Evolutionary conservation across 2,888 invertebrate species (phyloP).

Genomic region (Apocheima hispidaria): DNA sequence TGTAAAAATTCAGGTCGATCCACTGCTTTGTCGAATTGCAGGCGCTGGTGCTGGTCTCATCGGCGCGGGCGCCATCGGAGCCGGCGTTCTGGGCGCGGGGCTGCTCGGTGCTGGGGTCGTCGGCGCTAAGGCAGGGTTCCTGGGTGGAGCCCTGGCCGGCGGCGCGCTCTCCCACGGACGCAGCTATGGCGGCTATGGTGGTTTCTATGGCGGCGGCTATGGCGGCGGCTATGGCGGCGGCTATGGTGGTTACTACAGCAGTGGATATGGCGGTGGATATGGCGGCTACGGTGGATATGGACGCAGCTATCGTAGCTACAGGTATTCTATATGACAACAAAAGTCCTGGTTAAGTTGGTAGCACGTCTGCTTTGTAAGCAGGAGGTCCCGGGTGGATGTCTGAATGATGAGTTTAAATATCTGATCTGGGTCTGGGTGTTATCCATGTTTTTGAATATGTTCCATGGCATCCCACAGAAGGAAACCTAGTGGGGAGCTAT

Average conservation of each 20-base stretch:
- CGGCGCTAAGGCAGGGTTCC: conserved; percentile 69
- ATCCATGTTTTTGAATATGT: too few relatives aligned
- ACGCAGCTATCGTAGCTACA: conserved; percentile 42
- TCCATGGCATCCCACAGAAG: too few relatives aligned
- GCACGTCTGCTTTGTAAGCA: too few relatives aligned
- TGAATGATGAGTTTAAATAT: too few relatives aligned
- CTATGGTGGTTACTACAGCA: conserved; percentile 39
- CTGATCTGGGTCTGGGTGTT: too few relatives aligned
- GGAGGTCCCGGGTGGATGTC: too few relatives aligned
- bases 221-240: conserved; percentile 50
- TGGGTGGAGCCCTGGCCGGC: conserved; percentile 73
- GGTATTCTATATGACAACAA: too few relatives aligned
- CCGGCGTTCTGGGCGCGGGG: conserved; percentile 65
- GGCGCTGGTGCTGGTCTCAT: conserved; percentile 60
- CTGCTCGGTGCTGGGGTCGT: conserved; percentile 68
- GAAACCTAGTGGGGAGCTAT: too few relatives aligned
- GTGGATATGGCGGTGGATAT: conserved; percentile 52
- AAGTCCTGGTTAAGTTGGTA: too few relatives aligned
- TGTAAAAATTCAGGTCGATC: too few relatives aligned
- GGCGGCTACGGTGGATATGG: conserved; percentile 15
- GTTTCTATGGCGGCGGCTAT: conserved; percentile 45
- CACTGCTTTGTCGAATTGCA: too few relatives aligned
- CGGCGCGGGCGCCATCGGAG: conserved; percentile 61
- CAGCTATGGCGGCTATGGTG: conserved; percentile 53
- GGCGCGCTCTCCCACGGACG: conserved; percentile 53